These are phyloP conservation scores for Aspidapion aeneum DNA, from an alignment of 2,888 invertebrate genomes.

Conservation along the genomic window DNA sequence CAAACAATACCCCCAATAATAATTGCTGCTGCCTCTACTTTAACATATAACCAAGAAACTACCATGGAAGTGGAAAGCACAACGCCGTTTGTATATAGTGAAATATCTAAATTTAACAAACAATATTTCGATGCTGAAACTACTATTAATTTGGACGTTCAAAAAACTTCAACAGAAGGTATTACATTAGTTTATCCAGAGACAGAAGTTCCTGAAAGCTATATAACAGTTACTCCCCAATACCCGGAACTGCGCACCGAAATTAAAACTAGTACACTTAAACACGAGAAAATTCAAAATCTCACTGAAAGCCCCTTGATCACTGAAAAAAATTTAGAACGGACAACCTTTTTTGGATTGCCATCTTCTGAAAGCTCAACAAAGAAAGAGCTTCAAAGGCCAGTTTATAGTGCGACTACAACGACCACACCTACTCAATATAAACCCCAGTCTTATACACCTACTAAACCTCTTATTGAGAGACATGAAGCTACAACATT, in stretches of 20 bases:
- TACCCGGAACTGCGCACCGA: conserved; percentile 15
- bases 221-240: conserved; percentile 31
- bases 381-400: neutral
- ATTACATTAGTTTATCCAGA: conserved; percentile 29
- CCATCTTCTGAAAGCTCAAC: conserved; percentile 10
- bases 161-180: conserved; percentile 23
- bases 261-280: neutral
- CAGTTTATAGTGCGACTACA: neutral
- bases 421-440: too few species aligned
- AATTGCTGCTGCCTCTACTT: conserved; percentile 38
- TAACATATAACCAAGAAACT: conserved; percentile 33
- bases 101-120: neutral
- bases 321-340: conserved; percentile 2
- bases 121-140: conserved; percentile 12
- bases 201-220: conserved; percentile 30
- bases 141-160: conserved; percentile 5
- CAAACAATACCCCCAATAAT: conserved; percentile 40
- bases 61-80: conserved; percentile 28
- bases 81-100: conserved; percentile 13
- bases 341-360: neutral
- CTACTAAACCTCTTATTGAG: too few species aligned
- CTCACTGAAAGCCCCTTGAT: neutral
- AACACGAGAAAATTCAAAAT: neutral
- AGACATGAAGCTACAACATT: too few species aligned
- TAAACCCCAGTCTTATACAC: too few species aligned